Evolutionary conservation across 2,888 invertebrate species (phyloP), one percentile per base, ranked within the genome.

Genomic region (Auanema freiburgensis): DNA sequence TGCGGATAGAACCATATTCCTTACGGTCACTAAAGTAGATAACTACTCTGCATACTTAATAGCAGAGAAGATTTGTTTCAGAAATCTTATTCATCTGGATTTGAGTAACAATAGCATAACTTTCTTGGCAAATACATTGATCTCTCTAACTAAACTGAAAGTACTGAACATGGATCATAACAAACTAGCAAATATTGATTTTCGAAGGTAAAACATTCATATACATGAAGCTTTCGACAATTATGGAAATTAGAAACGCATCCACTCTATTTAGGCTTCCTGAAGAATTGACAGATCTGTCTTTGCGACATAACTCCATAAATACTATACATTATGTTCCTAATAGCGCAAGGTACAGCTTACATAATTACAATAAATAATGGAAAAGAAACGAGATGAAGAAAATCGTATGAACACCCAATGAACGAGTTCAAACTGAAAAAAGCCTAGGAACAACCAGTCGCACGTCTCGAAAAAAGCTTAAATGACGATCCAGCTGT

Each of bases 81-180:
- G 73, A 11, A 72, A 71, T 53, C 46, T 76, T 21, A 72, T 76
- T n/a, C 73, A 76, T 56, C 55, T 76, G 61, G 76, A 76, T 68
- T 46, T 76, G 44, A 70, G 70, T 57, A 69, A 76, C 41, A 76
- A 76, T 51, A 59, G 66, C 1, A 70, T 76, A 21, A 66, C 65
- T 49, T 76, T 76, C 42, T 57, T 76, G 51, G 73, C 76, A 6
- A 76, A 76, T 46, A 76, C 76, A 0, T 55, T 76, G 40, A 64
- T 67, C 18, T 64, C 67, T 1, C 21, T 73, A 57, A 63, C 67
- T 0, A 73, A 71, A 33, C 33, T 73, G 42, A 65, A 62, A 42
- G 76, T 76, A 16, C 57, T 76, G 1, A 70, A 72, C 21, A 60
- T 76, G 55, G 71, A 76, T 33, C 67, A 69, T 59, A 76, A 76